Evolutionary conservation across 37 sponge, comb jelly and placozoan genomes (phyloP), one percentile per base, ranked within the genome.

Genomic region (Cliona cf. orientalis): DNA sequence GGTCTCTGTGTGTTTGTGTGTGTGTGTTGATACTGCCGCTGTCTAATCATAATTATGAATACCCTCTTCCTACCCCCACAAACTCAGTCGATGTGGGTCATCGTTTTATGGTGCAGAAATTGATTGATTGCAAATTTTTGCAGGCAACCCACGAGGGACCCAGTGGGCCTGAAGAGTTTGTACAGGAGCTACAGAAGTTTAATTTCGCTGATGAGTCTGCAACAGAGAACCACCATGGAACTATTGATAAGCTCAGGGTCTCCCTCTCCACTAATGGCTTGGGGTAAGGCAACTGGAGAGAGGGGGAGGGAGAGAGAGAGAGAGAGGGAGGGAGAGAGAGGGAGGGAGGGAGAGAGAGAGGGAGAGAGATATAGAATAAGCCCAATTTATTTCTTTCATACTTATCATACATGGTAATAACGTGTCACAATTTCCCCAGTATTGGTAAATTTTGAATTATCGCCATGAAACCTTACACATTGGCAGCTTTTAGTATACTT

Each of bases 191-290:
- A 25, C 75, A 61, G 55, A 75, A 86, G 56, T 72, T 79, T 58
- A 82, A 81, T 56, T 66, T 90, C 43, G 31, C 42, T 1, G 32
- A 21, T 19, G 90, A 90, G 1, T 63, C 60, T 0, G 55, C 74
- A 23, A n/a, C 76, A 63, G 90, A 90, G 61, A 39, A 55, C 2
- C 76, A 80, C 26, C 62, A 78, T 81, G 80, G 75, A 11, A 61
- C 58, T 40, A 63, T 86, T 17, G 91, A 94, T 66, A 81, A 80
- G 49, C 86, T 95, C 35, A 67, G 95, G 80, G 87, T 95, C 32
- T 91, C 95, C 41, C 83, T 95, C 46, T 86, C 91, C 19, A 91
- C 87, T 58, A 91, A 95, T 81, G 91, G 91, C 53, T 86, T 95
- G 35, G 84, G 92, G 95, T 95, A 26, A 36, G 56, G 56, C 56